These are phyloP conservation scores for Strigamia transsilvanica DNA, from an alignment of 2,888 invertebrate genomes.

Conservation along the genomic window DNA sequence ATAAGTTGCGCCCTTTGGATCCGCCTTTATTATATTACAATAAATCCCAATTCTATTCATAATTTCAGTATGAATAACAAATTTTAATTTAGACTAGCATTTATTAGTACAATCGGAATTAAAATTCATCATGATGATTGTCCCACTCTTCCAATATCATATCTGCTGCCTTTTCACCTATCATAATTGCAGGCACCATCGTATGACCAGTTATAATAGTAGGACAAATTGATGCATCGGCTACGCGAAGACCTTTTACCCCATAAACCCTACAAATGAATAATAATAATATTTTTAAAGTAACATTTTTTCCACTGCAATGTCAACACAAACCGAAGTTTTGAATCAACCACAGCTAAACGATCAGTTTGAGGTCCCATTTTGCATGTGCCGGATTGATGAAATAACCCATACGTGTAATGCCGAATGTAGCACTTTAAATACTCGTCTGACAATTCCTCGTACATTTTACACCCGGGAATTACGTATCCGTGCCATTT, in stretches of 20 bases:
- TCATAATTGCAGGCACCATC: slow-evolving; percentile 56
- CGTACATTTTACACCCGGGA: slow-evolving; percentile 47
- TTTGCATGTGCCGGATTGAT: slow-evolving; percentile 54
- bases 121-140: not conserved
- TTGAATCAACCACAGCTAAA: slow-evolving; percentile 54
- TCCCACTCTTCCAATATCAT: slow-evolving; percentile 53
- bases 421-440: slow-evolving; percentile 55
- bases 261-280: slow-evolving; percentile 25
- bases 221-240: slow-evolving; percentile 16
- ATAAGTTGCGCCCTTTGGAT: too few species aligned
- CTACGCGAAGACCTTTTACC: slow-evolving; percentile 5
- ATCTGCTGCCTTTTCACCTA: slow-evolving; percentile 57
- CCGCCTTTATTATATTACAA: too few species aligned
- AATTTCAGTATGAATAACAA: too few species aligned
- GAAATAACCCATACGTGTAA: slow-evolving; percentile 49
- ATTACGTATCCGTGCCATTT: slow-evolving; percentile 32
- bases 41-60: too few species aligned
- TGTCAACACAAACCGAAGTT: slow-evolving; percentile 46
- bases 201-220: slow-evolving; percentile 54
- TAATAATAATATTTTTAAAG: not conserved
- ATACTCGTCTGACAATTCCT: slow-evolving; percentile 54
- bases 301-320: not conserved
- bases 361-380: slow-evolving; percentile 53
- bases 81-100: too few species aligned
- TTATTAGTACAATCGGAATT: not conserved